Base-by-base conservation (phyloP, 2,888 invertebrate genomes). In the Camponotus fellah region DNA sequence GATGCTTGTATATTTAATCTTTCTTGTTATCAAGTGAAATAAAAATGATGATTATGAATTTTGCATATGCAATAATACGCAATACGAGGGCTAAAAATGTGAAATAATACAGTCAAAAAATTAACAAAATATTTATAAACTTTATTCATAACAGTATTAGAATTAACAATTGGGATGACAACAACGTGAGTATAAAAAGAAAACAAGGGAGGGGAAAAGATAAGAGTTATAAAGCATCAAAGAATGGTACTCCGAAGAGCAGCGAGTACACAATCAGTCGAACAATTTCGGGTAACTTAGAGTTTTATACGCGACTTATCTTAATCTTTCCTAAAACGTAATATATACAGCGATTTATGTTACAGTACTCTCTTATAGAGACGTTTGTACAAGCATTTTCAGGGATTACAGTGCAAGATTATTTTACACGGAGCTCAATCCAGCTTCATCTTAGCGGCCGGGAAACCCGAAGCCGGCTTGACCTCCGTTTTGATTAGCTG, bases 111-210 rank as follows among this genome's bases (percentile, higher is more conserved):
- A 43, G 14, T 2, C 49, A 40, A 72, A 69, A 62, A 66, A 79
- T 91, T 92, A 94, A 94, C 93, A 93, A 93, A 93, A 93, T 91
- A 93, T 92, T 90, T 90, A 91, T 91, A 85, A 91, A 91, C 90
- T 95, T 94, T 94, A 94, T 94, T 94, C 87, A 89, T 91, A 93
- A 93, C 92, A 88, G 89, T 89, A 93, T 93, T 92, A 92, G 91
- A 53, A 53, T 93, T 93, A 95, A 95, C 95, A 94, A 94, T 92
- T 87, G 88, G 84, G 46, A 90, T 86, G 92, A 93, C 91, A 92
- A 93, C 92, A 94, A 91, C 88, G 79, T 89, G 86, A 85, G 90
- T 91, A 91, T 89, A 89, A 90, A 86, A 86, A 72, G 83, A 75
- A 60, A 76, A 76, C 76, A 82, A 76, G 71, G 77, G 72, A 40